Conservation (phyloP, 2,797 vertebrate species). For the Poeciliopsis presidionis region DNA sequence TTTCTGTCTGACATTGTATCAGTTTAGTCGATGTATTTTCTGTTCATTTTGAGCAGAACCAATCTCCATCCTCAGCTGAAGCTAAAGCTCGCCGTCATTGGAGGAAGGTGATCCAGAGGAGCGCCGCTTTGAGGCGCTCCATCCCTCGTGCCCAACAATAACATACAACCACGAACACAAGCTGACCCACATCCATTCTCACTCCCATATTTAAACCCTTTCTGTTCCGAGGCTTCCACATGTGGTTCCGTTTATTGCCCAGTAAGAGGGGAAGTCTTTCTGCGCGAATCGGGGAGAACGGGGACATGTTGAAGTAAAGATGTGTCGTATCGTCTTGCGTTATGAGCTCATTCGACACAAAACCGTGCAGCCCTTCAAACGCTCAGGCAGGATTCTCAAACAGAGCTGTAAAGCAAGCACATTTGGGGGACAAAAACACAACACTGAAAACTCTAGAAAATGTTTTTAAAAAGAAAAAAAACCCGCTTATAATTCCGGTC, state of each 20-base stretch:
- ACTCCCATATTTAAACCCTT: conserved; percentile 15
- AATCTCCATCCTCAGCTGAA: neutral
- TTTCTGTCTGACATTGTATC: neutral
- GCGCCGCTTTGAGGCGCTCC: conserved; percentile 27
- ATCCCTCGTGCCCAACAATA: conserved; percentile 11
- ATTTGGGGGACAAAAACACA: neutral
- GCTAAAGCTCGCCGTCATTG: neutral
- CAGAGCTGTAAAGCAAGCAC: conserved; percentile 12
- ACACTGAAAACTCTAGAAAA: conserved; percentile 2
- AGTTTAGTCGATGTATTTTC: neutral
- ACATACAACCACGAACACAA: conserved; percentile 3
- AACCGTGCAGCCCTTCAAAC: conserved; percentile 27
- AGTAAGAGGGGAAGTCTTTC: conserved; percentile 37
- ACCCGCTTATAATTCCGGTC: neutral
- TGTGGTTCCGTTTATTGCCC: conserved; percentile 53
- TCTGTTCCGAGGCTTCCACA: conserved; percentile 40
- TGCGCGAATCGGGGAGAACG: conserved; percentile 32
- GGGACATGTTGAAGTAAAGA: conserved; percentile 33
- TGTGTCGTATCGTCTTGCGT: conserved; percentile 35
- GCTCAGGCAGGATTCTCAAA: conserved; percentile 9
- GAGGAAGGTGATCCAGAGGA: neutral
- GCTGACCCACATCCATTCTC: conserved; percentile 11
- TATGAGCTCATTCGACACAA: conserved; percentile 47
- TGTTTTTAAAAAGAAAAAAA: neutral
- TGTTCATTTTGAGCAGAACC: neutral